Evolutionary conservation across 2,888 invertebrate species (phyloP), one percentile per base, ranked within the genome.

Genomic region (Campopleginae sp.): DNA sequence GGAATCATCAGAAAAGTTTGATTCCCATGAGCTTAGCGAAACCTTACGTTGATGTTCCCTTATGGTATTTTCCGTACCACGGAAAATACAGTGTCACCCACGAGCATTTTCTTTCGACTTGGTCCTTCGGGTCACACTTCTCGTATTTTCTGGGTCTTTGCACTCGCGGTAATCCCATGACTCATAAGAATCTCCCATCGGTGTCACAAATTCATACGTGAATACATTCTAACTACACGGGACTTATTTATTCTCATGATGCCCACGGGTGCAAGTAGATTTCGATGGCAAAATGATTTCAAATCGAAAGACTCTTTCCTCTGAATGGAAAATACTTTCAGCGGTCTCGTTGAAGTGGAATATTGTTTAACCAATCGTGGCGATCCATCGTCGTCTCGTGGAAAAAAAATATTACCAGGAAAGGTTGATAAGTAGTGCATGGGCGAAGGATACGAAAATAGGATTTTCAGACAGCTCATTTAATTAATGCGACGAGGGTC

Each of bases 121-220:
- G 23, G 48, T 82, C 77, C 82, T 71, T 51, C 51, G 82, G 82
- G 82, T 63, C 71, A 72, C 51, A 61, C 63, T 77, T 65, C 54
- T 82, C 71, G 71, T 65, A 65, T 77, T 71, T 71, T 31, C 19
- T 23, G 6, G 31, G 38, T 76, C 61, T 44, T 33, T 19, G 48
- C 58, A 46, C 74, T 74, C 63, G 58, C 14, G 63, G 42, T 71
- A 23, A 75, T 74, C 63, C 68, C 44, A 63, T 38, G 65, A 77
- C 71, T 71, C 75, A 77, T 42, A 58, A 51, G 58, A 19, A 12
- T 72, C 51, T 44, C 77, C 77, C 71, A 48, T 82, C 7, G 82
- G 65, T 71, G 46, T 72, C 65, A 72, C 63, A 65, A 51, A 82
- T 58, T 78, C 77, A 27, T 70, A 23, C 46, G 63, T 17, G 54